These are phyloP conservation scores for Gymnoscopelus braueri DNA, from an alignment of 2,797 vertebrate species.

Conservation along the genomic window DNA sequence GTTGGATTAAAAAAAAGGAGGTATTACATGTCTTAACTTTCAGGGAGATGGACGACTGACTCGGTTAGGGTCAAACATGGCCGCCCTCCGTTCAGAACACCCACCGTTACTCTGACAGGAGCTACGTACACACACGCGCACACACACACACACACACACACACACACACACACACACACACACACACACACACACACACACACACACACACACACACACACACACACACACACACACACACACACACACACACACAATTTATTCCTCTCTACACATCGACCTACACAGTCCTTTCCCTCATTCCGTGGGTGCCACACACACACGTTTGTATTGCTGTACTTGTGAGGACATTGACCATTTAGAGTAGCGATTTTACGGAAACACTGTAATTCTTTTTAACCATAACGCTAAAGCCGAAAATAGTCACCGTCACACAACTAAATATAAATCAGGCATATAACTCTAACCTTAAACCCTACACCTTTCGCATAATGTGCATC, in stretches of 20 bases:
- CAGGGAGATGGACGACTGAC: constrained; percentile 50
- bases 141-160: neutral
- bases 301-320: neutral
- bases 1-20: constrained; percentile 1
- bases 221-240: constrained; percentile 3
- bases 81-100: constrained; percentile 61
- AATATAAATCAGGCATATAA: no score
- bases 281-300: no score
- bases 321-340: neutral
- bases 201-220: constrained; percentile 1
- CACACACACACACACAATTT: neutral
- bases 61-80: constrained; percentile 60
- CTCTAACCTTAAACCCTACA: no score
- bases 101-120: constrained; percentile 42
- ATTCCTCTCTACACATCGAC: no score
- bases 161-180: constrained; percentile 9
- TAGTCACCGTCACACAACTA: no score
- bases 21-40: constrained; percentile 42
- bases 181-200: no score
- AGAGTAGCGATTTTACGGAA: no score
- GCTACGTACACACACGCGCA: constrained; percentile 5
- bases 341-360: no score
- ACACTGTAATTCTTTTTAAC: no score
- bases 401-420: no score
- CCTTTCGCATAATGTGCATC: no score